These are phyloP conservation scores for Siderastrea siderea DNA, from an alignment of 92 coral and sea anemone species.

Conservation along the genomic window DNA sequence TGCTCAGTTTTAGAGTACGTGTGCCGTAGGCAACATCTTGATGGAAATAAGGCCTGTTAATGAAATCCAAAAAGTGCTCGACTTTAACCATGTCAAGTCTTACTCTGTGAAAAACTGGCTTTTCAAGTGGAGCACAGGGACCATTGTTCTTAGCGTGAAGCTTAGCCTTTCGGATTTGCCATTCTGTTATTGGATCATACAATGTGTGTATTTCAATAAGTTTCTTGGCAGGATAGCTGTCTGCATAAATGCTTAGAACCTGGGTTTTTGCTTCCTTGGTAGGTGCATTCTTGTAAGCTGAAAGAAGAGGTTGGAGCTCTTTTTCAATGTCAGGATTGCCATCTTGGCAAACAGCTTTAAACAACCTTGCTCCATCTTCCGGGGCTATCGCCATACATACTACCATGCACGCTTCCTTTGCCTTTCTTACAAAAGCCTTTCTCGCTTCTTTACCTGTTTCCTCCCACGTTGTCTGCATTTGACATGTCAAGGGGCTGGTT, in stretches of 20 bases:
- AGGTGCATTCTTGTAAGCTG: constrained; percentile 51
- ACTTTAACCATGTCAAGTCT: constrained; percentile 32
- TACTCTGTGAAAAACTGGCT: constrained; percentile 35
- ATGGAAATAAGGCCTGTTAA: constrained; percentile 55
- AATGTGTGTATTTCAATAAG: constrained; percentile 59
- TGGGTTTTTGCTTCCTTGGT: constrained; percentile 56
- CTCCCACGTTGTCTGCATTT: constrained; percentile 31
- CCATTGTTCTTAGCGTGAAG: constrained; percentile 57
- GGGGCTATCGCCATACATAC: constrained; percentile 54
- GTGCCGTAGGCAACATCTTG: constrained; percentile 58
- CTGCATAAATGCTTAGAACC: constrained; percentile 60
- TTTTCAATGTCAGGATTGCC: constrained; percentile 12
- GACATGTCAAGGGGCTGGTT: constrained; percentile 40
- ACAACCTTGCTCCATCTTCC: constrained; percentile 36
- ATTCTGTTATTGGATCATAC: constrained; percentile 62
- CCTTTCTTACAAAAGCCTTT: constrained; percentile 32
- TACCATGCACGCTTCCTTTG: constrained; percentile 61
- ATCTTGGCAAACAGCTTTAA: constrained; percentile 28
- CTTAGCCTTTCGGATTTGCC: constrained; percentile 70
- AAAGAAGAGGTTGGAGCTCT: constrained; percentile 46
- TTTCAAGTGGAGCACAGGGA: constrained; percentile 37
- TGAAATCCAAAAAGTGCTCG: constrained; percentile 50
- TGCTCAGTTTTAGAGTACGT: constrained; percentile 33
- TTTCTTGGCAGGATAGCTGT: constrained; percentile 49
- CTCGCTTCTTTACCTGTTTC: constrained; percentile 30